These are phyloP conservation scores for Pempheris klunzingeri DNA, from an alignment of 2,797 vertebrate species.

Conservation along the genomic window DNA sequence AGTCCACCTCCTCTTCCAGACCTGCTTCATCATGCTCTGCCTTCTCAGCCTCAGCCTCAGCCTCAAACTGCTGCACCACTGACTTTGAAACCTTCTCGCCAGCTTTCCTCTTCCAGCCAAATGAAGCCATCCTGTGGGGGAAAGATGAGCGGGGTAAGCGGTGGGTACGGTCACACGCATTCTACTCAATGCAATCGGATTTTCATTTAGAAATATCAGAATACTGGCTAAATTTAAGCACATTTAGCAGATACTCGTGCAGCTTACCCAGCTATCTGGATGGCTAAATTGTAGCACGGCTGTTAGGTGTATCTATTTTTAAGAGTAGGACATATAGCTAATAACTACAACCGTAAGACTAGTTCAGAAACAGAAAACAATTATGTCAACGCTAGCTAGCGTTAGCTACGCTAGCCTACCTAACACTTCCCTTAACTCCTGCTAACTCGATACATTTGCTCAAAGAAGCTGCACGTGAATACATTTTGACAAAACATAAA, in stretches of 20 bases:
- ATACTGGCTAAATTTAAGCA: not conserved
- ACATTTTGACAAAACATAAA: not conserved
- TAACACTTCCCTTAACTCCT: not conserved
- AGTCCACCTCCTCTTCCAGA: conserved; percentile 82
- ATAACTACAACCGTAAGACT: rapidly evolving
- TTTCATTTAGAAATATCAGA: conserved; percentile 19
- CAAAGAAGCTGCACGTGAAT: not conserved
- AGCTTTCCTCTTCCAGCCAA: conserved; percentile 96
- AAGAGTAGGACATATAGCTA: not conserved
- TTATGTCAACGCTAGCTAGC: conserved; percentile 1
- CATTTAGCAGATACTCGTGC: not conserved
- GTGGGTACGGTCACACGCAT: not conserved
- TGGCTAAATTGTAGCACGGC: not conserved
- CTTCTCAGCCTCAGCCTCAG: conserved; percentile 88
- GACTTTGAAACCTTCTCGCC: conserved; percentile 94
- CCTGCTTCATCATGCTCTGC: conserved; percentile 76
- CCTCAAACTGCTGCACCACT: conserved; percentile 91
- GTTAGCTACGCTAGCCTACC: conserved; percentile 16
- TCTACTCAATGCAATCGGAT: not conserved
- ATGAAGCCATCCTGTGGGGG: conserved; percentile 90
- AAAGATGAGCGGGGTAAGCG: rapidly evolving
- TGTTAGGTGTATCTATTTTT: not conserved
- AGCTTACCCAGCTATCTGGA: not conserved
- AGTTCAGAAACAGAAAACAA: conserved; percentile 14
- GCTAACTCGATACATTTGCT: not conserved